phyloP scores from a whole-genome alignment of 2,797 vertebrate species.

The Cyclura pinguis region DNA sequence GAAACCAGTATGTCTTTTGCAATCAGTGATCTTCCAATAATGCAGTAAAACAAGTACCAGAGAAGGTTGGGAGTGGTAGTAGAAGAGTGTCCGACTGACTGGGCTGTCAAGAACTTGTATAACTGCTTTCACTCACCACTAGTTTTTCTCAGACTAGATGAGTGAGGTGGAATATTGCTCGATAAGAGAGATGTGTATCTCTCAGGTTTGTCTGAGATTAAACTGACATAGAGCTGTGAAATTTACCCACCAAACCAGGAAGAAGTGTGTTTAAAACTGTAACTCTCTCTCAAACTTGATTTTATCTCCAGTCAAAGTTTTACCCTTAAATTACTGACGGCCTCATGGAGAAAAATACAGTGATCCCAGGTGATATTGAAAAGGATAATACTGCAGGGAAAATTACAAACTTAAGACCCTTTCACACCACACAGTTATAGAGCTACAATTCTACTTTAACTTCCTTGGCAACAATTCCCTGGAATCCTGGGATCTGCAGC shows the following conservation, averaged over 20 bases:
- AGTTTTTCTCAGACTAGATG: not conserved
- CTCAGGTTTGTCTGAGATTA: not conserved
- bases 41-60: conserved; percentile 1
- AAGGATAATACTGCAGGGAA: not conserved
- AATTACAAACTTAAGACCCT: not conserved
- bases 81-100: not conserved
- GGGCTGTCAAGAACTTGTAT: accelerated
- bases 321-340: not conserved
- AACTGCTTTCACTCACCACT: not conserved
- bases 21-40: not conserved
- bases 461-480: too few relatives aligned
- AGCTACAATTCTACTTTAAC: too few relatives aligned
- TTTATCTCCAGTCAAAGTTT: not conserved
- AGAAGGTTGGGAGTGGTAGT: too few relatives aligned
- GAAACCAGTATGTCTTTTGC: not conserved
- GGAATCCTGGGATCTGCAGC: too few relatives aligned
- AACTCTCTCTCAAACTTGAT: too few relatives aligned
- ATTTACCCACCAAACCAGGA: not conserved
- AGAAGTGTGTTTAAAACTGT: not conserved
- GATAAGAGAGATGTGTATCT: not conserved
- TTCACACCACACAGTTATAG: too few relatives aligned
- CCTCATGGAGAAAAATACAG: not conserved
- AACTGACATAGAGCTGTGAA: not conserved
- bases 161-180: too few relatives aligned
- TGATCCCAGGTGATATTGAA: not conserved